A percentile compares a stretch with the other conserved stretches of the same genome.
Conservation (phyloP, 2,888 invertebrate genomes). For the Phortica okadai region DNA sequence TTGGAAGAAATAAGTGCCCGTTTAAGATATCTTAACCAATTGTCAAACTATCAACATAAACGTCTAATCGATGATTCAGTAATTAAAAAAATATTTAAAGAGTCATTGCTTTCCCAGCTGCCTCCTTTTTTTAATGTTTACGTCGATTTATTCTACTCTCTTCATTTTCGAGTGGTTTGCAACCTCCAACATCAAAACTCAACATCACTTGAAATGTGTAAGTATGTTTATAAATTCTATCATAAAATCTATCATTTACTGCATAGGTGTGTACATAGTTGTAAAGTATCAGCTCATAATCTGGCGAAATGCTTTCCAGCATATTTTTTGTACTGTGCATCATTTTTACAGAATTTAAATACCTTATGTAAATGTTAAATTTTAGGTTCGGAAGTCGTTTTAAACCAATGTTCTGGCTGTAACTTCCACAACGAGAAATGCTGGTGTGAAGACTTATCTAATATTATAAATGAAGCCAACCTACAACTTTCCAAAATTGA, state of each 20-base stretch:
- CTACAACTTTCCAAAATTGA: slow-evolving; percentile 86
- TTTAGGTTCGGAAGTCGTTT: slow-evolving; percentile 41
- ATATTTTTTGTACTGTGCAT: neutral
- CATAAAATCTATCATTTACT: slow-evolving; percentile 26
- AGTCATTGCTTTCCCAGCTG: slow-evolving; percentile 82
- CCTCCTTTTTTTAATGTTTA: slow-evolving; percentile 83
- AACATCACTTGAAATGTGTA: too few species aligned
- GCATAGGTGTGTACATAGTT: neutral
- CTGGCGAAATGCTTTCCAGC: neutral
- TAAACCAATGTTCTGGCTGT: slow-evolving; percentile 85
- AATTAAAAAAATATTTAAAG: slow-evolving; percentile 71
- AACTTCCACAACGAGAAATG: slow-evolving; percentile 81
- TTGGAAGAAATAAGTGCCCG: slow-evolving; percentile 58
- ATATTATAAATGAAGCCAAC: slow-evolving; percentile 85
- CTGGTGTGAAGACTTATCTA: slow-evolving; percentile 79
- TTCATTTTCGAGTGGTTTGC: slow-evolving; percentile 85
- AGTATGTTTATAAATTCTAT: slow-evolving; percentile 42
- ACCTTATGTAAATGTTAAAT: slow-evolving; percentile 8
- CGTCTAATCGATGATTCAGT: slow-evolving; percentile 78
- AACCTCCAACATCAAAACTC: slow-evolving; percentile 70
- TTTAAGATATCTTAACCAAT: slow-evolving; percentile 50
- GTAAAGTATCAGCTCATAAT: neutral
- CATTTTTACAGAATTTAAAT: slow-evolving; percentile 50
- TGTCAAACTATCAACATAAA: neutral
- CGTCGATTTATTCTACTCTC: slow-evolving; percentile 86